These are phyloP conservation scores for Pangasianodon hypophthalmus DNA, from an alignment of 2,113 vertebrate genomes.

Conservation along the genomic window DNA sequence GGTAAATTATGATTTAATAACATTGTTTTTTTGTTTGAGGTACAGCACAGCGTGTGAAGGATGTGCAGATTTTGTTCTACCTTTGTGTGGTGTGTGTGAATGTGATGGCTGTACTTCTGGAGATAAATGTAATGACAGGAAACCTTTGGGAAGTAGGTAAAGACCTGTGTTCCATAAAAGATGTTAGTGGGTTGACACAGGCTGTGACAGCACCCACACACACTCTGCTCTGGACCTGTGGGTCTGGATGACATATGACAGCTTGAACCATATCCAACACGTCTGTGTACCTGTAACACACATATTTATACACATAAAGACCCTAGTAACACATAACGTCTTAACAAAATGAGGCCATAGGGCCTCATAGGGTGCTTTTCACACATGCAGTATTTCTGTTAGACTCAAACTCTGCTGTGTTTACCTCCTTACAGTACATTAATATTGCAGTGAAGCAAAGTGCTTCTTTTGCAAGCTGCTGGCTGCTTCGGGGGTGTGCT, in stretches of 20 bases:
- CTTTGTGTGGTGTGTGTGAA: not conserved
- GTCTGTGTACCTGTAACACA: conserved; percentile 82
- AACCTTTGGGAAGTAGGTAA: not conserved
- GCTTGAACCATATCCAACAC: conserved; percentile 90
- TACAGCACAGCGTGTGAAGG: not conserved
- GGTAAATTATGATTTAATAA: not conserved
- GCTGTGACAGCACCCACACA: conserved; percentile 82
- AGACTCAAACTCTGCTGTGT: not conserved
- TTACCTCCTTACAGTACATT: not conserved
- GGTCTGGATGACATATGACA: conserved; percentile 87
- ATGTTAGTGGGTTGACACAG: conserved; percentile 87
- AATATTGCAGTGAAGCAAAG: not conserved
- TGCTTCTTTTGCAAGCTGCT: not conserved
- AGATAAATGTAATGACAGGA: conserved; percentile 1
- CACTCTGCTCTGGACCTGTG: conserved; percentile 79
- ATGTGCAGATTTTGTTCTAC: not conserved
- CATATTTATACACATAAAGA: not conserved
- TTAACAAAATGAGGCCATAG: not conserved
- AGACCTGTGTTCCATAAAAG: conserved; percentile 93
- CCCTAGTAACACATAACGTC: not conserved
- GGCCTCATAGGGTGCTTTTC: not conserved
- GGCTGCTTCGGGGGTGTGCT: not conserved
- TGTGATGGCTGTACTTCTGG: not conserved
- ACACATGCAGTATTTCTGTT: not conserved
- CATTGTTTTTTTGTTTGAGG: not conserved